Percentiles rank a stretch among this genome's conserved stretches.
phyloP scores from a whole-genome alignment of 2,797 vertebrate genomes.

The Sciurus vulgaris region DNA sequence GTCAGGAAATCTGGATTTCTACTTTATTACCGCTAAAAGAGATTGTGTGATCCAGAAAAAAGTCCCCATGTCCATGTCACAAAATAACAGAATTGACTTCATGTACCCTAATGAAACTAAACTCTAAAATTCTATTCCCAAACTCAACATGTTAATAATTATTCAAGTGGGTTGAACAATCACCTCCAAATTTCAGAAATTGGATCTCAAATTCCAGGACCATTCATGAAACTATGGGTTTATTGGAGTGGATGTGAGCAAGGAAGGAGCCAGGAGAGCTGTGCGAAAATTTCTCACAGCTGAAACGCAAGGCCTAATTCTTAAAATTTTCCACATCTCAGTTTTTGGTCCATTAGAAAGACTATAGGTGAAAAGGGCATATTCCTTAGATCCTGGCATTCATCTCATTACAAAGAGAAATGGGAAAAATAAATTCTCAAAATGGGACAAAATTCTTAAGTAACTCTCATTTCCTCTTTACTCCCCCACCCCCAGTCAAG shows the following conservation, averaged over 20 bases:
- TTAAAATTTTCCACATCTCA: constrained; percentile 46
- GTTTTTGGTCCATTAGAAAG: background rate
- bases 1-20: background rate
- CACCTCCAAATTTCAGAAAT: constrained; percentile 20
- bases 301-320: background rate
- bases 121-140: background rate
- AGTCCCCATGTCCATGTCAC: background rate
- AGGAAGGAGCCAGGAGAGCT: background rate
- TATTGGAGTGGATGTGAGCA: background rate
- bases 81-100: background rate
- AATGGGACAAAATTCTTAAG: background rate
- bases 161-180: background rate
- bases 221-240: background rate
- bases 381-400: background rate
- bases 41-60: background rate
- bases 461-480: background rate
- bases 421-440: background rate
- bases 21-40: background rate
- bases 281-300: background rate
- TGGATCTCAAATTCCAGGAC: background rate
- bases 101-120: background rate
- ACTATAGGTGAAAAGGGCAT: background rate
- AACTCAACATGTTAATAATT: background rate
- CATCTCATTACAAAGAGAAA: constrained; percentile 43
- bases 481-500: background rate